Evolutionary conservation across 2,888 invertebrate species (phyloP), one percentile per base, ranked within the genome.

Genomic region (Carcina quercana): DNA sequence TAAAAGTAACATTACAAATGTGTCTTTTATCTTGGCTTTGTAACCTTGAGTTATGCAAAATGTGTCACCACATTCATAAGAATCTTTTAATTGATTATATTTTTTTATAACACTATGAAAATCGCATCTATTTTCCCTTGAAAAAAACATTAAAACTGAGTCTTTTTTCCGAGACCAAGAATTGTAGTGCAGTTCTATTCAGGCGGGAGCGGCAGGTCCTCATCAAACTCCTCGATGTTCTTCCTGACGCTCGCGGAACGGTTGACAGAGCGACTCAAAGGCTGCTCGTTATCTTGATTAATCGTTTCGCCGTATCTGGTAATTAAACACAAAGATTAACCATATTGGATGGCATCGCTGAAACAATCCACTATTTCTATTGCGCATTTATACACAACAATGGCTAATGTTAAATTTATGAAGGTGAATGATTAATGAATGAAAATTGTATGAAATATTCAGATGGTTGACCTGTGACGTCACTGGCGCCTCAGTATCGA

Each of bases 141-240:
- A n/a, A n/a, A n/a, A n/a, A n/a, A n/a, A n/a, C n/a, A n/a, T n/a
- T n/a, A n/a, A n/a, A n/a, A n/a, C n/a, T n/a, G n/a, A n/a, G n/a
- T n/a, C n/a, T n/a, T 20, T 20, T 20, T 8, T 8, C 20, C 8
- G 1, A 20, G 20, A 20, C 10, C n/a, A 20, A 20, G 20, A 20
- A 17, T 3, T 7, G 6, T 17, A 12, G 5, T 3, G 12, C n/a
- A 12, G 12, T 6, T n/a, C 46, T 56, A 83, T 40, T 84, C 84
- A 2, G 82, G 83, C 1, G 84, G 83, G 21, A 84, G 46, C 7
- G 84, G 84, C 25, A 84, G 49, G 25, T 84, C 83, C n/a, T 79
- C 79, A 2, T 78, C 79, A 30, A 64, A 69, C 20, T 75, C 72
- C 19, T 75, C 76, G 4, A 51, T 26, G 19, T 54, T 46, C 44